Conservation (phyloP, 2,113 vertebrate genomes). For the Onychorhynchus coronatus region DNA sequence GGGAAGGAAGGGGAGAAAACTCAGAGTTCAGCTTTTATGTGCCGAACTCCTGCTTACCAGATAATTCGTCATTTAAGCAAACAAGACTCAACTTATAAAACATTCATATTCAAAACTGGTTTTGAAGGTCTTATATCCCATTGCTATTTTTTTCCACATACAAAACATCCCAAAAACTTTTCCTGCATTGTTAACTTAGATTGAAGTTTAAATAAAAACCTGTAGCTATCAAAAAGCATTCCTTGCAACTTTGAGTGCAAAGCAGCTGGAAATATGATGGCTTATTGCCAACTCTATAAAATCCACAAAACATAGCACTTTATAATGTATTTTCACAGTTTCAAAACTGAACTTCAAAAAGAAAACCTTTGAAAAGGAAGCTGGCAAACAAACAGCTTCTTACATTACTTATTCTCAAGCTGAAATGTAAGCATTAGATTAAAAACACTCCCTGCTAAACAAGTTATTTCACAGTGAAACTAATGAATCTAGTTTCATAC, state of each 20-base stretch:
- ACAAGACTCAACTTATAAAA: not conserved
- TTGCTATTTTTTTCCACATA: not conserved
- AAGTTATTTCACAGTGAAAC: slow-evolving; percentile 51
- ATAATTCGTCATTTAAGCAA: not conserved
- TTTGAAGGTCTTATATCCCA: not conserved
- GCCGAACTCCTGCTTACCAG: not conserved
- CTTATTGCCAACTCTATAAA: not conserved
- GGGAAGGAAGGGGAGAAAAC: not conserved
- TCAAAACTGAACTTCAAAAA: slow-evolving; percentile 40
- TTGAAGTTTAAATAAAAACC: not conserved
- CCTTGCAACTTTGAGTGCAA: not conserved
- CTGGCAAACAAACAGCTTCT: not conserved
- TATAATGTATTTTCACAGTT: not conserved
- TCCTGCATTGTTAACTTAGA: not conserved
- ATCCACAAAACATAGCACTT: not conserved
- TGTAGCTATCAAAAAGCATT: not conserved
- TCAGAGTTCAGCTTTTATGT: not conserved
- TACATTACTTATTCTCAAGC: not conserved
- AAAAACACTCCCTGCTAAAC: slow-evolving; percentile 49
- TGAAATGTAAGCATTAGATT: slow-evolving; percentile 29
- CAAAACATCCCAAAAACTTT: not conserved
- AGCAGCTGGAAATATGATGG: not conserved
- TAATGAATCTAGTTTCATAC: slow-evolving; percentile 21
- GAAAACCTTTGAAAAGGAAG: slow-evolving; percentile 20
- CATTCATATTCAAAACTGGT: not conserved